These are phyloP conservation scores for Nymphalis c-album DNA, from an alignment of 2,888 invertebrate species.

Conservation along the genomic window DNA sequence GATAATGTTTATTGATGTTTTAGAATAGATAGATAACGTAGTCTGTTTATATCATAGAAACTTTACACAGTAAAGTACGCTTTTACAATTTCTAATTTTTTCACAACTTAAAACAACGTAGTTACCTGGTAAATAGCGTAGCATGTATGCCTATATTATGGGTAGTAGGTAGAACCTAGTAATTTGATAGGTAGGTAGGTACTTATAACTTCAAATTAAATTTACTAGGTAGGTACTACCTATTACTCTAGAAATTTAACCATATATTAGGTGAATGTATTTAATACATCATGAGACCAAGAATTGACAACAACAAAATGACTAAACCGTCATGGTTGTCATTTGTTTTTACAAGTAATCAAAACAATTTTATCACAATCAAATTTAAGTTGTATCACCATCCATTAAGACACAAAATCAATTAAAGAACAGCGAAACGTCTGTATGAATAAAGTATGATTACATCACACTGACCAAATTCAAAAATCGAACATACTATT, in stretches of 20 bases:
- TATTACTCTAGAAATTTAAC: not conserved
- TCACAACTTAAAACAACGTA: too few species aligned
- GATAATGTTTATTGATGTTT: not conserved
- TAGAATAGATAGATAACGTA: too few species aligned
- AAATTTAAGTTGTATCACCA: not conserved
- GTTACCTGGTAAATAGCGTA: too few species aligned
- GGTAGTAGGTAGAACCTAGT: too few species aligned
- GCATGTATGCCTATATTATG: too few species aligned
- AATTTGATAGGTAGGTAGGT: too few species aligned
- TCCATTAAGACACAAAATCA: not conserved
- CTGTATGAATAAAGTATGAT: constrained; percentile 17
- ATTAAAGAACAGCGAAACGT: not conserved
- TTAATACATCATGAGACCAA: not conserved
- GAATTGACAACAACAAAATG: constrained; percentile 10
- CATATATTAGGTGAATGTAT: not conserved
- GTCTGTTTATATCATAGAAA: too few species aligned
- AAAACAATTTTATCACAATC: not conserved
- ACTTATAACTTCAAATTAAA: too few species aligned
- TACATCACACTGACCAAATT: constrained; percentile 25
- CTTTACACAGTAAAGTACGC: too few species aligned
- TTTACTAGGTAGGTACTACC: too few species aligned
- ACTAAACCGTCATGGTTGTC: constrained; percentile 15
- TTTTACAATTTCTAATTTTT: too few species aligned
- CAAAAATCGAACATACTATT: constrained; percentile 29
- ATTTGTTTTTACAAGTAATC: constrained; percentile 15